phyloP scores from a whole-genome alignment of 1,140 invertebrate species.

The Megathymus violae region DNA sequence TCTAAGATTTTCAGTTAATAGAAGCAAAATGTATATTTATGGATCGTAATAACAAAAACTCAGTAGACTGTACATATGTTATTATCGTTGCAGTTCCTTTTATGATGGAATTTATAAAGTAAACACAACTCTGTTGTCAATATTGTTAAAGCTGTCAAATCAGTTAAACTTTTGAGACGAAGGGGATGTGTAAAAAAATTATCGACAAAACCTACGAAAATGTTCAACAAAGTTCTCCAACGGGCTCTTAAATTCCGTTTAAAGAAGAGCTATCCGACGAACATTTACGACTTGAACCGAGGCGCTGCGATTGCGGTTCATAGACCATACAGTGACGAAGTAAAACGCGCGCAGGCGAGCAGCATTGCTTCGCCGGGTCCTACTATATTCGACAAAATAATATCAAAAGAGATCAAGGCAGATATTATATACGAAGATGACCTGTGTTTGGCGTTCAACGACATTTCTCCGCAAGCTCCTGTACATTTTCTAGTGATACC shows the following conservation, averaged over 20 bases:
- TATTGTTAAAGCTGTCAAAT: constrained; percentile 24
- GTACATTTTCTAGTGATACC: constrained; percentile 94
- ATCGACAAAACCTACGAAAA: constrained; percentile 50
- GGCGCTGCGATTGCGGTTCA: constrained; percentile 66
- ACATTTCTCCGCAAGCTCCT: constrained; percentile 91
- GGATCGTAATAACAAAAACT: neutral
- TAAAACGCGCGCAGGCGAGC: constrained; percentile 65
- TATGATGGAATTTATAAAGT: constrained; percentile 11
- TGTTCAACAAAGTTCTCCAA: constrained; percentile 78
- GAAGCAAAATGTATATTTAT: too few relatives aligned
- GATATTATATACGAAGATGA: constrained; percentile 93
- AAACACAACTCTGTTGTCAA: constrained; percentile 2
- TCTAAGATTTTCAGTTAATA: too few relatives aligned
- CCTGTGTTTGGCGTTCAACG: constrained; percentile 91
- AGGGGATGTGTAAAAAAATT: constrained; percentile 33
- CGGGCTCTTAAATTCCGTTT: constrained; percentile 72
- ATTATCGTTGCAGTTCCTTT: neutral
- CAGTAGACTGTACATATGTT: neutral
- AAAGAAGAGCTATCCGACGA: constrained; percentile 75
- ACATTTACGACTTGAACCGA: constrained; percentile 72
- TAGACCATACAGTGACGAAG: constrained; percentile 75
- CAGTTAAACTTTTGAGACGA: constrained; percentile 10
- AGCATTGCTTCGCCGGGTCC: constrained; percentile 57
- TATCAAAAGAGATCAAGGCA: constrained; percentile 90
- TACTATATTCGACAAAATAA: constrained; percentile 93